Base-by-base conservation (phyloP, 2,113 vertebrate species). In the Promerops cafer region DNA sequence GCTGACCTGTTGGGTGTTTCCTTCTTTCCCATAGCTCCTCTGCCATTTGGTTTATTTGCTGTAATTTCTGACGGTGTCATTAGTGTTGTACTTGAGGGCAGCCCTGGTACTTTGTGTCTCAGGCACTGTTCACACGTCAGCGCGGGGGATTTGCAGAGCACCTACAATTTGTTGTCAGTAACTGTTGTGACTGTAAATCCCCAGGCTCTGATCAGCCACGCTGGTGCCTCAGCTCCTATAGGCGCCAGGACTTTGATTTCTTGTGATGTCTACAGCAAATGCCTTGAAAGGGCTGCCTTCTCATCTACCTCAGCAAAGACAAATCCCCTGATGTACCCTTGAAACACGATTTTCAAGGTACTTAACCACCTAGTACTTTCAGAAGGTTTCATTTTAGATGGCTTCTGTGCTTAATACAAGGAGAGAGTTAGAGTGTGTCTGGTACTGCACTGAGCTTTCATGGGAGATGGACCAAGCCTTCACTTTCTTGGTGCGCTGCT, bases 251-350 rank as follows among this genome's bases (percentile, higher is more conserved):
- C 93, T 96, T 96, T 90, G 92, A 93, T 95, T 95, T 94, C 92
- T 88, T 94, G 50, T 83, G 87, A 94, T 78, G 87, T 91, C 92
- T 96, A 72, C 60, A 88, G 93, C 79, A 93, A 96, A 83, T 44
- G 64, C 15, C 59, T 91, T 91, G 90, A 87, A 94, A 96, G 59
- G 75, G 12, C 44, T 90, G 85, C 42, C 63, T 96, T 95, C 93
- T 94, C 68, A 85, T 90, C 79, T 42, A 37, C 90, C 93, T 90
- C 90, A 60, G 91, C 63, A 66, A 87, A 90, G 75, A 83, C 79
- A 93, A 96, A 94, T 94, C 75, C 94, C 90, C 71, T 83, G 94
- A 88, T 86, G 81, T 87, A 90, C 68, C 54, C 91, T 90, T 96
- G 94, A 93, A 90, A 95, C 42, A 7, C 7, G 39, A 63, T 93